Evolutionary conservation across 35 echinoderm and acorn worm species (phyloP).

Genomic region (Anneissia japonica): DNA sequence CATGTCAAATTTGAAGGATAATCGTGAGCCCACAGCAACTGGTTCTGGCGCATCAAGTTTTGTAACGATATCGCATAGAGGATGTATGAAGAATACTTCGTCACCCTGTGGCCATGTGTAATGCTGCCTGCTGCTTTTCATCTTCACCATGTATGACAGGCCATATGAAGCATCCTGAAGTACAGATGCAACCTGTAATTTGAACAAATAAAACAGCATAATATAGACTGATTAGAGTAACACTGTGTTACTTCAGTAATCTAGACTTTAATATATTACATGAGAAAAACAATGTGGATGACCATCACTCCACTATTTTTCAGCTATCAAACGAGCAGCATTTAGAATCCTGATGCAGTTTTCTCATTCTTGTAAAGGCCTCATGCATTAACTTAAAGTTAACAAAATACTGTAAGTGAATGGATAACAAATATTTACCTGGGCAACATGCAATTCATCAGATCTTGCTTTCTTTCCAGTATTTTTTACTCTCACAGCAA

Average conservation of each 20-base stretch:
- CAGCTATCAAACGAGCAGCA: conserved; percentile 1
- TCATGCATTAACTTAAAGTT: not conserved
- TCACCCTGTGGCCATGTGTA: conserved; percentile 18
- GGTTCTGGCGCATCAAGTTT: conserved; percentile 32
- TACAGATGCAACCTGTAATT: conserved; percentile 11
- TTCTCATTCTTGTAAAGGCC: not conserved
- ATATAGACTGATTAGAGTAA: not conserved
- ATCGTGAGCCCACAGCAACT: conserved; percentile 12
- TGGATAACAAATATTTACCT: conserved; percentile 10
- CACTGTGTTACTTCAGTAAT: conserved; percentile 4
- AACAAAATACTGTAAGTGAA: not conserved
- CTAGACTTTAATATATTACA: too few species aligned
- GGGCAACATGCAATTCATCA: conserved; percentile 6
- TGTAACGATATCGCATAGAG: not conserved
- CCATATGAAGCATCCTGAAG: conserved; percentile 11
- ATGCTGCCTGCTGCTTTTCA: not conserved
- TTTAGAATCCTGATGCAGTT: not conserved
- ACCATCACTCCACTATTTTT: too few species aligned
- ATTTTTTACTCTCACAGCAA: conserved; percentile 11
- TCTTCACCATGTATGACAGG: conserved; percentile 14
- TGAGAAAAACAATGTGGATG: too few species aligned
- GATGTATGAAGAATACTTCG: conserved; percentile 10
- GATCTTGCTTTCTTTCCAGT: conserved; percentile 18
- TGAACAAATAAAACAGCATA: not conserved
- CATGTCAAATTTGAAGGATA: conserved; percentile 19